Conservation (phyloP, 2,888 invertebrate genomes). For the Orthosia gothica region DNA sequence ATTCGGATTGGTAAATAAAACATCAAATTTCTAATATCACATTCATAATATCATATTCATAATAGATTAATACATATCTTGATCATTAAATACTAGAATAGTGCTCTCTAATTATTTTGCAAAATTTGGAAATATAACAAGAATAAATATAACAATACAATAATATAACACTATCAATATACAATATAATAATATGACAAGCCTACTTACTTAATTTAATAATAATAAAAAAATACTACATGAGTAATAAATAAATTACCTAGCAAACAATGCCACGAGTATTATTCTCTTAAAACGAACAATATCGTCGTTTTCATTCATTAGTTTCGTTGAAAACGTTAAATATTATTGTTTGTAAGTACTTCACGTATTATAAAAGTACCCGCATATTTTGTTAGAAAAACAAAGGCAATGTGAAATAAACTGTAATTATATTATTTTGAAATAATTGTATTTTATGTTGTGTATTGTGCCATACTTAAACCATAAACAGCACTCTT, state of each 20-base stretch:
- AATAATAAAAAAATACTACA: too few relatives aligned
- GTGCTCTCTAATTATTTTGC: too few relatives aligned
- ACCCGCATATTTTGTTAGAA: conserved; percentile 27
- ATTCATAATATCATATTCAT: too few relatives aligned
- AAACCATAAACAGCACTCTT: conserved; percentile 30
- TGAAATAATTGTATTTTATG: conserved; percentile 23
- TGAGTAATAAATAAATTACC: background rate
- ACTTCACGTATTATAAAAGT: conserved; percentile 24
- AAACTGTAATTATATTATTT: conserved; percentile 24
- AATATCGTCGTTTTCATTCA: background rate
- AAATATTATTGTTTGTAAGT: conserved; percentile 14
- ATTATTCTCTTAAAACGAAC: background rate
- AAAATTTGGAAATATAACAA: too few relatives aligned
- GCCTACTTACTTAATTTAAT: too few relatives aligned
- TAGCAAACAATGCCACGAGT: background rate
- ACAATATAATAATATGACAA: too few relatives aligned
- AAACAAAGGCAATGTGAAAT: conserved; percentile 14
- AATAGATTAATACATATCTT: too few relatives aligned
- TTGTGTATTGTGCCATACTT: conserved; percentile 26
- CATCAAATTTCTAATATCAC: too few relatives aligned
- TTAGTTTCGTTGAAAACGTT: conserved; percentile 8
- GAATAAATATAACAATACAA: too few relatives aligned
- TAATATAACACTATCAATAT: too few relatives aligned
- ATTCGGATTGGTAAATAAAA: too few relatives aligned
- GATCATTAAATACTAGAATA: too few relatives aligned